Conservation (phyloP, 2,888 invertebrate species). For the Phasia obesa region DNA sequence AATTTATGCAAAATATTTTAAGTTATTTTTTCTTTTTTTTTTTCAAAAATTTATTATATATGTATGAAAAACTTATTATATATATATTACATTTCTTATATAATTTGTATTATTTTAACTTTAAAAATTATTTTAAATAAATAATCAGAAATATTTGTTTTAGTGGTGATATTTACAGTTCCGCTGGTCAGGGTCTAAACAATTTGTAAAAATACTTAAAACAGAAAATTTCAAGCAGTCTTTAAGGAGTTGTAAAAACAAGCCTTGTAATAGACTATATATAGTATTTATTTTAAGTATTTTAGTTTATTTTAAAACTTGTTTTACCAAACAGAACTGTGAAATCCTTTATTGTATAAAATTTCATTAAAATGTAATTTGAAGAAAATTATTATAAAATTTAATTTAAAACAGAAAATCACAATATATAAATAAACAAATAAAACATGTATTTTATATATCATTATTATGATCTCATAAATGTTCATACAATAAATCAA, state of each 20-base stretch:
- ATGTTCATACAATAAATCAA: conserved; percentile 79
- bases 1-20: conserved; percentile 57
- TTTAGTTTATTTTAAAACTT: conserved; percentile 2
- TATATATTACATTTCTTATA: conserved; percentile 27
- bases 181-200: neutral
- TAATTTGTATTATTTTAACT: conserved; percentile 56
- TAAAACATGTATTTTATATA: conserved; percentile 66
- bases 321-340: conserved; percentile 21
- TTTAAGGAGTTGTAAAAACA: conserved; percentile 9
- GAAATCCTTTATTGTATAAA: conserved; percentile 43
- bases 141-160: conserved; percentile 23
- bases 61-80: conserved; percentile 25
- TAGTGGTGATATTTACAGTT: conserved; percentile 36
- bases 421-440: conserved; percentile 46
- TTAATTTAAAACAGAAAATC: conserved; percentile 34
- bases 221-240: neutral
- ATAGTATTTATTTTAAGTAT: neutral
- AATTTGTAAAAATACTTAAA: conserved; percentile 9
- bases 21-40: conserved; percentile 44
- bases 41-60: conserved; percentile 16
- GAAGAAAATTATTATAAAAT: conserved; percentile 41
- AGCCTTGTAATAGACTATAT: neutral
- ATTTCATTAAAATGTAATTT: conserved; percentile 16
- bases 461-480: conserved; percentile 81
- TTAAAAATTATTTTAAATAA: conserved; percentile 21